Evolutionary conservation across 2,888 invertebrate genomes (phyloP), one percentile per base, ranked within the genome.

Genomic region (Eustalomyia histrio): DNA sequence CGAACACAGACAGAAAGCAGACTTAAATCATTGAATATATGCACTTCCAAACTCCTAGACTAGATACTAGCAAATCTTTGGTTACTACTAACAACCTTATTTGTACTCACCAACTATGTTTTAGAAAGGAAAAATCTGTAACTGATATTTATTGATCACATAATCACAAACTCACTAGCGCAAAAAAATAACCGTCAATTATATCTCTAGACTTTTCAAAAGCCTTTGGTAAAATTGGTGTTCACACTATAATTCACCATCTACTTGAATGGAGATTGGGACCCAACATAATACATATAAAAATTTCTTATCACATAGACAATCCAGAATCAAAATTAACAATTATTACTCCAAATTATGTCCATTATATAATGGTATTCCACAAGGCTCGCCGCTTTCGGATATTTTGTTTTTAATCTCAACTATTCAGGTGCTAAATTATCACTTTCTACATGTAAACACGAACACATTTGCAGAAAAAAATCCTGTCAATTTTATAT

Each of bases 391-490:
- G 4, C 73, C 73, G 1, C 35, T 79, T 7, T 76, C 71, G 4
- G 76, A 79, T 0, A 57, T 79, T 7, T 29, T 76, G 16, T 82
- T 76, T 16, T 52, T 74, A 8, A 82, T 79, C 33, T 73, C 82
- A 71, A 68, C 16, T 69, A 67, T 60, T 82, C 75, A 17, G 74
- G 76, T 16, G 79, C 76, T 5, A 47, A 35, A 29, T 52, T 82
- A 10, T 79, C 79, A 10, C 9, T 61, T 1, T 18, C 10, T 1
- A 82, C 78, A 71, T 72, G 67, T 52, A 82, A 80, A 64, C 50
- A 78, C 43, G 12, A 78, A 6, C 83, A 82, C 35, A 57, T 83
- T 29, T 82, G 76, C 65, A 61, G 80, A 50, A 82, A 83, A 60
- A 72, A 79, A 3, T 63, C 74, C 14, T 80, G 78, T 55, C 53